phyloP scores from a whole-genome alignment of 2,113 vertebrate species.

The Cathartes aura region DNA sequence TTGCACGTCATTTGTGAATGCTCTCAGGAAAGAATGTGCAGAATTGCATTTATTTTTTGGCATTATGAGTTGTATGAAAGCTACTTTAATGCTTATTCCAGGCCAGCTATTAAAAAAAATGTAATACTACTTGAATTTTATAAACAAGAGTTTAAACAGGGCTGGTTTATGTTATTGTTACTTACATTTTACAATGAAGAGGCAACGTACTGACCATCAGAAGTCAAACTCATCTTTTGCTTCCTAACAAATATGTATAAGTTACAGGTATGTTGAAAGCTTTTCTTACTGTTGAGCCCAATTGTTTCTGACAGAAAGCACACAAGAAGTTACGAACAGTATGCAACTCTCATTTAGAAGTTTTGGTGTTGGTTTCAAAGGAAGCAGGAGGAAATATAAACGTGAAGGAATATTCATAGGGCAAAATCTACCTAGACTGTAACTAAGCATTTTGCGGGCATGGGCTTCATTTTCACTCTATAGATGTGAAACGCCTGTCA shows the following conservation, averaged over 20 bases:
- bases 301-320: neutral
- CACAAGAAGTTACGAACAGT: neutral
- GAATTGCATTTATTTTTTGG: conserved; percentile 74
- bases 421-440: neutral
- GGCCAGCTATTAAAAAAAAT: conserved; percentile 58
- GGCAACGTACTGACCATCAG: conserved; percentile 5
- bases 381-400: neutral
- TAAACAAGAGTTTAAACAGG: conserved; percentile 67
- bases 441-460: neutral
- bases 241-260: neutral
- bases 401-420: neutral
- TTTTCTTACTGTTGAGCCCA: neutral
- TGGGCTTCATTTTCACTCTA: neutral
- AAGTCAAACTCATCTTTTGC: neutral
- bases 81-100: conserved; percentile 62
- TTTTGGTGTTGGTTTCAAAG: neutral
- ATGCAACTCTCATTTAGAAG: neutral
- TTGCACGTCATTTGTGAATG: conserved; percentile 67
- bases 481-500: neutral
- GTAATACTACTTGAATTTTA: conserved; percentile 69
- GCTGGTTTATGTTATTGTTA: conserved; percentile 69
- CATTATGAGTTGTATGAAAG: conserved; percentile 58
- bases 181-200: conserved; percentile 47
- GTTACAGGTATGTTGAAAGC: conserved; percentile 1
- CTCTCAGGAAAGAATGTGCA: conserved; percentile 75